These are phyloP conservation scores for Neofelis nebulosa DNA, from an alignment of 2,113 vertebrate genomes.

Conservation along the genomic window DNA sequence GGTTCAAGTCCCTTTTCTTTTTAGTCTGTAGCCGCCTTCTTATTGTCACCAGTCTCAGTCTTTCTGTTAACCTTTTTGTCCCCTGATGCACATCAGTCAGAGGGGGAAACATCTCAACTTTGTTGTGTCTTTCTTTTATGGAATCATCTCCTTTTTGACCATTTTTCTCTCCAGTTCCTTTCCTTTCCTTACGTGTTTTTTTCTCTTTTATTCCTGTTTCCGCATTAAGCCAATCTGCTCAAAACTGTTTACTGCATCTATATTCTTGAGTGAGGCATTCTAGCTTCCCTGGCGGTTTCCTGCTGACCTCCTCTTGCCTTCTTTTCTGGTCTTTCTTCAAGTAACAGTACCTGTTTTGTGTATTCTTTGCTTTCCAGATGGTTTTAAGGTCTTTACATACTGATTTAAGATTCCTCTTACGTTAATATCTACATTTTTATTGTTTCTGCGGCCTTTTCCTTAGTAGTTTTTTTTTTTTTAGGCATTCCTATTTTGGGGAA, in stretches of 20 bases:
- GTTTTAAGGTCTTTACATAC: neutral
- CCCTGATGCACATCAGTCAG: neutral
- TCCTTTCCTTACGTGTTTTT: neutral
- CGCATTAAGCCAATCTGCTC: neutral
- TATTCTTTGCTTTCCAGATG: neutral
- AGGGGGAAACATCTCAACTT: neutral
- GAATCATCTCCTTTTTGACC: neutral
- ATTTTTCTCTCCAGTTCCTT: neutral
- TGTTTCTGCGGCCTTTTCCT: slow-evolving; percentile 13
- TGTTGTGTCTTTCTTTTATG: neutral
- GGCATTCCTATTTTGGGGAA: neutral
- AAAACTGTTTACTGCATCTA: neutral
- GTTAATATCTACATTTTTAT: neutral
- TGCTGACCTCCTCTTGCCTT: neutral
- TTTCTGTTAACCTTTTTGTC: neutral
- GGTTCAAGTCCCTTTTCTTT: neutral
- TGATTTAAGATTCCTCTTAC: neutral
- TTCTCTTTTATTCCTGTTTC: neutral
- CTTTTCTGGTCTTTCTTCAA: slow-evolving; percentile 32
- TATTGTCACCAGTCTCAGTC: slow-evolving; percentile 12
- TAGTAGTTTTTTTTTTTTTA: neutral
- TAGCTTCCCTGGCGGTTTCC: neutral
- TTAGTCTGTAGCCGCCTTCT: neutral
- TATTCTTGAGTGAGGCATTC: neutral
- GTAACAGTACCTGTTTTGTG: neutral